Base-by-base conservation (phyloP, 2,888 invertebrate species). In the Fragum whitleyi region DNA sequence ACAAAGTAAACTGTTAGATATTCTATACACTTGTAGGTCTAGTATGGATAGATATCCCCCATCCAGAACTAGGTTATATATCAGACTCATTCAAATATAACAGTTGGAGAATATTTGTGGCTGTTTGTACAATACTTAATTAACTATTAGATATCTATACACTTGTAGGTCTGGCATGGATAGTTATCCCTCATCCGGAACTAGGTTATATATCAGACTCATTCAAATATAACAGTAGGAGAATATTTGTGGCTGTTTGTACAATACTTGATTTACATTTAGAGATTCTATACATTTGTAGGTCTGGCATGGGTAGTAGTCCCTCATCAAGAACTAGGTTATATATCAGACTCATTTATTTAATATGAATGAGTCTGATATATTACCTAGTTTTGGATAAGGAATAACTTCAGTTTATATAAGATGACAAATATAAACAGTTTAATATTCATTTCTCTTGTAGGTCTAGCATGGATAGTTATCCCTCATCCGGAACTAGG, bases 31-130 rank as follows among this genome's bases (percentile, higher is more conserved):
- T n/a, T n/a, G n/a, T n/a, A n/a, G n/a, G n/a, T n/a, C n/a, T n/a
- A n/a, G n/a, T n/a, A 9, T 96, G 96, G 96, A 93, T 95, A 5
- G 94, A 97, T 32, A 95, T 97, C 77, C 96, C 97, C 0, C 85
- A 85, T 47, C 75, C 75, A 42, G 92, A 95, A 7, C 76, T 39
- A 16, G 53, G 53, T 11, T 53, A 53, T 53, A n/a, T 53, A 6
- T 53, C 53, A 11, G 53, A 53, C 6, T n/a, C 6, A 5, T 53
- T 53, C 21, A 53, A 53, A 21, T 53, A 53, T 19, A 53, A 53
- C 23, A 97, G 97, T 73, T 98, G 98, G 98, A 96, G 98, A 91
- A 97, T 98, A 91, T 98, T 98, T 94, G 95, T 98, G 90, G 95
- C 97, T 90, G 96, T 97, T 83, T 98, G 98, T 95, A 97, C 98